These are phyloP conservation scores for Poeciliopsis turrubarensis DNA, from an alignment of 2,113 vertebrate genomes.

Conservation along the genomic window DNA sequence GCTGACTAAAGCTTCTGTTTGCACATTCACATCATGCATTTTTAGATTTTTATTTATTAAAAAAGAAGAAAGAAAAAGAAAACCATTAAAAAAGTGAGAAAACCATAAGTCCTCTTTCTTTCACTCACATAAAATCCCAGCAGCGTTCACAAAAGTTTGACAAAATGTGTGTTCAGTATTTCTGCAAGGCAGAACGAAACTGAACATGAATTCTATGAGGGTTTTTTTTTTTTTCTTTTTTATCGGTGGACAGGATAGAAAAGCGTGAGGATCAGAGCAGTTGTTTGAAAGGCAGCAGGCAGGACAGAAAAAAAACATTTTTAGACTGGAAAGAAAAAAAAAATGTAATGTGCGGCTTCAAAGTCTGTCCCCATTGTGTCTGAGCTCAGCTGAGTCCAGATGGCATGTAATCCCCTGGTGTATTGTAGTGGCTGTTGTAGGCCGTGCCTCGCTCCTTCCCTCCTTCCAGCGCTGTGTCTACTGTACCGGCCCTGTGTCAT, in stretches of 20 bases:
- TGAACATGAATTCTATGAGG: no score
- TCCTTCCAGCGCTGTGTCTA: slow-evolving; percentile 56
- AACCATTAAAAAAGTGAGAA: no score
- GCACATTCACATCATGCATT: no score
- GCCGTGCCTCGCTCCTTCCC: slow-evolving; percentile 47
- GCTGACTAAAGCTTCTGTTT: no score
- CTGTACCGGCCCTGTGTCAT: slow-evolving; percentile 65
- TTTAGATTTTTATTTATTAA: no score
- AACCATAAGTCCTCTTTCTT: no score
- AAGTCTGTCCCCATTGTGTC: slow-evolving; percentile 47
- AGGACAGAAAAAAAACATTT: neutral
- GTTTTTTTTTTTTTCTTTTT: neutral
- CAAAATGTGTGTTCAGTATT: no score
- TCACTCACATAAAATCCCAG: no score
- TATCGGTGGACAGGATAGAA: slow-evolving; percentile 8
- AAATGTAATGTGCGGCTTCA: slow-evolving; percentile 34
- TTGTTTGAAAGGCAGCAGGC: neutral
- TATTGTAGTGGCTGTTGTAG: slow-evolving; percentile 56
- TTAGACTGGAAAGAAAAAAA: neutral
- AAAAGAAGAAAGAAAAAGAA: no score
- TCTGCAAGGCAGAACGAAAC: neutral
- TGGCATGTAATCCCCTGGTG: slow-evolving; percentile 67
- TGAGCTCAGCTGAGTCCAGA: slow-evolving; percentile 42
- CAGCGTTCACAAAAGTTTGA: no score
- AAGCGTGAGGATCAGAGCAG: slow-evolving; percentile 3